Conservation (phyloP, 2,797 vertebrate genomes). For the Sciurus vulgaris region DNA sequence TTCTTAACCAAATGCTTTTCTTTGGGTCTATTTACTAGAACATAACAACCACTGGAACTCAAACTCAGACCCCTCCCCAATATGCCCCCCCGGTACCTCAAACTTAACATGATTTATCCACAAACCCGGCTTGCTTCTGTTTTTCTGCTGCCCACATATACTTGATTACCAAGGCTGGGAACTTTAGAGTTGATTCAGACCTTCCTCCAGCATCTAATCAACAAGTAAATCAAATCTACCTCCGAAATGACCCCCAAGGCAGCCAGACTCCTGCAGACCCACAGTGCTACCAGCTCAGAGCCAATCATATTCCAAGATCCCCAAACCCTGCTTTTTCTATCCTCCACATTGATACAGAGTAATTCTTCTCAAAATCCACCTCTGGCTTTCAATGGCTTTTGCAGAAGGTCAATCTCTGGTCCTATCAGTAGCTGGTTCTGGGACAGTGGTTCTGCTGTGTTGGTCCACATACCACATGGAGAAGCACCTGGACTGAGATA, state of each 20-base stretch:
- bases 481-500: not conserved
- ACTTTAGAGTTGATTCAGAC: not conserved
- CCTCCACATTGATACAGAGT: not conserved
- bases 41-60: not conserved
- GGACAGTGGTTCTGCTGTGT: not conserved
- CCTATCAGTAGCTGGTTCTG: not conserved
- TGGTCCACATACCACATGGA: not conserved
- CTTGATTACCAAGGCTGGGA: not conserved
- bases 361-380: not conserved
- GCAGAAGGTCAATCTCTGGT: not conserved
- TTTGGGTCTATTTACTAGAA: conserved; percentile 11
- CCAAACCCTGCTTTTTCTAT: not conserved
- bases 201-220: conserved; percentile 24
- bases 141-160: not conserved
- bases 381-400: not conserved
- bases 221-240: not conserved
- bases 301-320: not conserved
- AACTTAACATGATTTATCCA: not conserved
- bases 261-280: not conserved
- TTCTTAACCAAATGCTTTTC: not conserved
- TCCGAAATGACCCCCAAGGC: not conserved
- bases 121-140: not conserved
- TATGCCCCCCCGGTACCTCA: not conserved
- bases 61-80: not conserved
- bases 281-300: not conserved